phyloP scores from a whole-genome alignment of 2,113 vertebrate species.

The Dunckerocampus dactyliophorus region DNA sequence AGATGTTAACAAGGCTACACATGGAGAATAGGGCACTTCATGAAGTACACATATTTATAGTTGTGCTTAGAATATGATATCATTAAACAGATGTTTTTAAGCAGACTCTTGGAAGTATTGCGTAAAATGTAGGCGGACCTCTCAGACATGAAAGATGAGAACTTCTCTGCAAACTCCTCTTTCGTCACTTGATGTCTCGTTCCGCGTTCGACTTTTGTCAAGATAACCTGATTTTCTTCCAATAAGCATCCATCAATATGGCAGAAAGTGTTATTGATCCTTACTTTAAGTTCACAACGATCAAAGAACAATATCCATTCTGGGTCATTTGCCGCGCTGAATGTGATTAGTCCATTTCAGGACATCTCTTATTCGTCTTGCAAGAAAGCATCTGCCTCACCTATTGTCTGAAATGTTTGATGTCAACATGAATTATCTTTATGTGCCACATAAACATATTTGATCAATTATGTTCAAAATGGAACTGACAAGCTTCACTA shows the following conservation, averaged over 20 bases:
- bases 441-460: background rate
- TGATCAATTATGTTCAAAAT: background rate
- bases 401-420: background rate
- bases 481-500: background rate
- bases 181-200: background rate
- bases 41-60: no score
- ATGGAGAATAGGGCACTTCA: no score
- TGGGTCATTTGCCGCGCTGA: background rate
- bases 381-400: background rate
- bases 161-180: background rate
- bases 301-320: slow-evolving; percentile 4
- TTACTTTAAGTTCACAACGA: slow-evolving; percentile 5
- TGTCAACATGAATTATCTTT: background rate
- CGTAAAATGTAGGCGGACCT: background rate
- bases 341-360: slow-evolving; percentile 2
- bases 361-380: background rate
- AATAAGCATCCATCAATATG: slow-evolving; percentile 8
- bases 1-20: no score
- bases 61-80: no score
- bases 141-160: background rate
- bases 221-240: slow-evolving; percentile 6
- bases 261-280: slow-evolving; percentile 10
- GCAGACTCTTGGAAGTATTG: background rate
- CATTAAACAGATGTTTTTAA: background rate
- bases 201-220: background rate